Evolutionary conservation across 2,888 invertebrate species (phyloP), one percentile per base, ranked within the genome.

Genomic region (Hesperia comma): DNA sequence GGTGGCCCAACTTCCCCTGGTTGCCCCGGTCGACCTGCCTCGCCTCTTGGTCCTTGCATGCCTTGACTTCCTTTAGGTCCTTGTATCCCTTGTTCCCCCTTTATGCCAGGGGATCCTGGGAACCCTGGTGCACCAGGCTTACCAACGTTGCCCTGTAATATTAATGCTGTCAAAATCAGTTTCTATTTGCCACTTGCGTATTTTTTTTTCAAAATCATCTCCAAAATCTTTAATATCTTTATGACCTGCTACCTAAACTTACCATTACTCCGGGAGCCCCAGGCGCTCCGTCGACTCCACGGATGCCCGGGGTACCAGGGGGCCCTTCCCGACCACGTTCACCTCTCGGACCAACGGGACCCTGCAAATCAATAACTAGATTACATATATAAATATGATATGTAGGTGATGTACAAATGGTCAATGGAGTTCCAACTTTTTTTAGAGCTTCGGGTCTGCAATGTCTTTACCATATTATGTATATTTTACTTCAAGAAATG

Each of bases 41-140:
- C 97, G 61, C 97, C 97, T 80, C 96, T 90, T 0, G 96, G 95
- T 1, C 97, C 97, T 93, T 97, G 97, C 55, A 96, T 87, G 10
- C 97, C 97, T 87, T 95, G 96, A 77, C 95, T 96, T 54, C 97
- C 97, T 87, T 97, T 96, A 0, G 96, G 95, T 0, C 97, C 97
- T 67, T 87, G 83, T 60, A 93, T 78, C 21, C 97, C 97, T 87
- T 94, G 94, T 83, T 97, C 97, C 14, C 97, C 97, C 89, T 97
- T 97, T 41, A 94, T 88, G 3, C 98, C 98, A 26, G 96, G 95
- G 70, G 93, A 93, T 37, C 98, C 98, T 7, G 97, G 96, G 79
- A 97, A 97, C 2, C 98, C 98, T 26, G 97, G 97, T 15, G 97
- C 92, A 3, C 98, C 98, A 19, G 96, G 92, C 87, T 97, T 97